phyloP scores from a whole-genome alignment of 1,140 invertebrate species.

The Cyphomyrmex costatus region DNA sequence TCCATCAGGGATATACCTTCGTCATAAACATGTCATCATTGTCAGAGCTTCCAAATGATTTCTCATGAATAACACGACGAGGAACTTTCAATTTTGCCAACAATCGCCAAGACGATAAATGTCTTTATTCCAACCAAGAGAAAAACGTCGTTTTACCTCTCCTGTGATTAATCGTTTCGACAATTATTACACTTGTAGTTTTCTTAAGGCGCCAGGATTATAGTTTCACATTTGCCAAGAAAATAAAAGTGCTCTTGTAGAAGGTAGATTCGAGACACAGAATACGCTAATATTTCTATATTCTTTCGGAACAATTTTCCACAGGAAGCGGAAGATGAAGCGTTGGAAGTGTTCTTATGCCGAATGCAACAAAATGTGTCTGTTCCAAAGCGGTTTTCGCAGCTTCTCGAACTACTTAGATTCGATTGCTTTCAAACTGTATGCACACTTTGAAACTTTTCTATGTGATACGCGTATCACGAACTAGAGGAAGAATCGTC shows the following conservation, averaged over 20 bases:
- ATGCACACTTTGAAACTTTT: slow-evolving; percentile 52
- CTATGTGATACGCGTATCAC: slow-evolving; percentile 52
- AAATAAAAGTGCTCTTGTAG: slow-evolving; percentile 3
- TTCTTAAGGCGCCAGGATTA: neutral
- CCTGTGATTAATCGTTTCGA: slow-evolving; percentile 1
- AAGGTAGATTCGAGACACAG: neutral
- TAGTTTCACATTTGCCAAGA: neutral
- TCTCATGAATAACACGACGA: neutral
- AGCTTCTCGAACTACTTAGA: slow-evolving; percentile 53
- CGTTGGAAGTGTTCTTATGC: neutral
- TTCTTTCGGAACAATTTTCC: slow-evolving; percentile 16
- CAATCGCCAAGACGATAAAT: slow-evolving; percentile 6
- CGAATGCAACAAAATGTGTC: neutral
- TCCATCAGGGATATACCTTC: neutral
- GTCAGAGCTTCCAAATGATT: neutral
- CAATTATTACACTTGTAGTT: slow-evolving; percentile 6
- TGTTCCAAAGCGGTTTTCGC: slow-evolving; percentile 48
- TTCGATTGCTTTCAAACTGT: slow-evolving; percentile 62
- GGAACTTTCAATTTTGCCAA: slow-evolving; percentile 22
- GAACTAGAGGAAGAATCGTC: slow-evolving; percentile 40
- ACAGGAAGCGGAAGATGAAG: slow-evolving; percentile 33
- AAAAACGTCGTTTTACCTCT: neutral
- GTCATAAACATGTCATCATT: neutral
- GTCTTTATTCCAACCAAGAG: neutral
- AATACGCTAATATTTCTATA: neutral